Conservation (phyloP, 2,888 invertebrate genomes). For the Agrochola macilenta region DNA sequence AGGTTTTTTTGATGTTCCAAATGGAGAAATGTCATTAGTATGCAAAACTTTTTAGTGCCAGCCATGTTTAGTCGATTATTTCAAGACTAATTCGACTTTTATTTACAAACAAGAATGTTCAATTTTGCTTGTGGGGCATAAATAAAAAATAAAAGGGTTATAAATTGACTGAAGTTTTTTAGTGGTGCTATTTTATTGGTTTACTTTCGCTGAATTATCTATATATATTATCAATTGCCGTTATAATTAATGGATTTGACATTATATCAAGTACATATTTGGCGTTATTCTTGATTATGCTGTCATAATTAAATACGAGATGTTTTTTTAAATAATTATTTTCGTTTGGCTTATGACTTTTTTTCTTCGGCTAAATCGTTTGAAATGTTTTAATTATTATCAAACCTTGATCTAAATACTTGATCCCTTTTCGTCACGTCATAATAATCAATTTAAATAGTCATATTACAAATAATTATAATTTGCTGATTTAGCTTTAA, state of each 20-base stretch:
- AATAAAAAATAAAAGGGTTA: no score
- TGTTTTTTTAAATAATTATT: background rate
- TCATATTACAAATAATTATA: background rate
- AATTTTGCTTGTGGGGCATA: constrained; percentile 1
- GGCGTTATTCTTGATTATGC: constrained; percentile 17
- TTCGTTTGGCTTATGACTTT: background rate
- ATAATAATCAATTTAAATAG: background rate
- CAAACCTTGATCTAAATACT: background rate
- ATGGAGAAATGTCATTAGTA: constrained; percentile 71
- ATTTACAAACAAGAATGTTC: background rate
- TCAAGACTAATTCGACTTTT: constrained; percentile 7
- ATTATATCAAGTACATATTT: constrained; percentile 25
- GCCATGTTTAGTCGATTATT: constrained; percentile 17
- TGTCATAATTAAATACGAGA: constrained; percentile 10
- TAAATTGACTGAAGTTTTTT: constrained; percentile 31
- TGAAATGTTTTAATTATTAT: background rate
- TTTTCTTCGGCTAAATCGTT: background rate
- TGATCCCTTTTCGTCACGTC: no score
- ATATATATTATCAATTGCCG: constrained; percentile 56
- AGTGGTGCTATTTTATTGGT: constrained; percentile 37
- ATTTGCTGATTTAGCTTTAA: background rate
- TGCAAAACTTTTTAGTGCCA: constrained; percentile 66
- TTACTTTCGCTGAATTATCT: constrained; percentile 65
- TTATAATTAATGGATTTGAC: constrained; percentile 50
- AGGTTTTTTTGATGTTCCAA: constrained; percentile 67